phyloP scores from a whole-genome alignment of 2,888 invertebrate species.

The Lepidocyrtoides sp. region DNA sequence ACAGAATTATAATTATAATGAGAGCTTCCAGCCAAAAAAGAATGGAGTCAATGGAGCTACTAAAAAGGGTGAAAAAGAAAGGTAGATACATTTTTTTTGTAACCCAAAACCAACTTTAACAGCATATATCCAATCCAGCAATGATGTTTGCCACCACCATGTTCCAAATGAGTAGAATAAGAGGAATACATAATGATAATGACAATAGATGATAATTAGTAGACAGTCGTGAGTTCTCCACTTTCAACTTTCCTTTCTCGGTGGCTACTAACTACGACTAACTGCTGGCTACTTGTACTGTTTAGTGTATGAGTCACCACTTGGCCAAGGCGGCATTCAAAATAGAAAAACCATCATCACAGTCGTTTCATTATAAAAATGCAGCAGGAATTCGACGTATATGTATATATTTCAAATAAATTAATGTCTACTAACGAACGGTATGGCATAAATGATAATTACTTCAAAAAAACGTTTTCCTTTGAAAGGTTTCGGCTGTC shows the following conservation, averaged over 20 bases:
- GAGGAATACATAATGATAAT: conserved; percentile 65
- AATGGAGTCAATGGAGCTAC: too few species aligned
- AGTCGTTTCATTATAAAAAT: conserved; percentile 24
- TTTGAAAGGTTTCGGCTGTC: neutral
- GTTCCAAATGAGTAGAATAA: conserved; percentile 47
- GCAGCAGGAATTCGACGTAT: too few species aligned
- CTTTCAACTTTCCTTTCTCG: conserved; percentile 14
- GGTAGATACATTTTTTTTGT: neutral
- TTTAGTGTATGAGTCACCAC: conserved; percentile 23
- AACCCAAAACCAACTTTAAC: conserved; percentile 47
- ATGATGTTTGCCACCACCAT: conserved; percentile 32
- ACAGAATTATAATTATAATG: conserved; percentile 50
- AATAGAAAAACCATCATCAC: conserved; percentile 11
- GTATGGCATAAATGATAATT: neutral
- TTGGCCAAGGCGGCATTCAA: neutral
- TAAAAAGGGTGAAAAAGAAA: neutral
- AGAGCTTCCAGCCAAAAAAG: conserved; percentile 30
- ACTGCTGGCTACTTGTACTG: neutral
- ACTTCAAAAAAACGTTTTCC: neutral
- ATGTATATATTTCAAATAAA: too few species aligned
- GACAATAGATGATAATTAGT: conserved; percentile 70
- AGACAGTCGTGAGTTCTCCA: conserved; percentile 48
- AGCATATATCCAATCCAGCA: conserved; percentile 2
- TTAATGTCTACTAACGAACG: neutral
- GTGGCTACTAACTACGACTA: neutral